Evolutionary conservation across 2,113 vertebrate species (phyloP).

Genomic region (Hippolais icterina): DNA sequence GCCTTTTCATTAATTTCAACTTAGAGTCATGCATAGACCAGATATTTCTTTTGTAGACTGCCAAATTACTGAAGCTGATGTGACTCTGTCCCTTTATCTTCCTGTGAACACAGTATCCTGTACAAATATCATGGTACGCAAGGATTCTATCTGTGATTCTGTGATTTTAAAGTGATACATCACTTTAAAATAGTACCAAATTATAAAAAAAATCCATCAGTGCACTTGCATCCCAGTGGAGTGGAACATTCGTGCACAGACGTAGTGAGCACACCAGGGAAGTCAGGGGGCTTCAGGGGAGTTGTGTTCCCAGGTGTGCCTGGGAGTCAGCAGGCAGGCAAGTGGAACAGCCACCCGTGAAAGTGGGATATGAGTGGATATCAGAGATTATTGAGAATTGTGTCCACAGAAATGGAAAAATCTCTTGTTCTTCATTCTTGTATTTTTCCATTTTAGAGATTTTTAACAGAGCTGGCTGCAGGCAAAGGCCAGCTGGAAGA

Average conservation of each 20-base stretch:
- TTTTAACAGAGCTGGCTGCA: slow-evolving; percentile 81
- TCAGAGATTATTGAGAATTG: background rate
- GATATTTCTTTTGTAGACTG: background rate
- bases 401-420: background rate
- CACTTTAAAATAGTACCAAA: background rate
- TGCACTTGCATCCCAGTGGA: background rate
- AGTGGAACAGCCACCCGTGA: background rate
- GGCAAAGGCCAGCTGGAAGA: slow-evolving; percentile 80
- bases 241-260: fast-evolving
- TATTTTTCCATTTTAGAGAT: slow-evolving; percentile 71
- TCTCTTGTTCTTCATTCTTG: background rate
- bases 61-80: background rate
- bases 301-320: fast-evolving
- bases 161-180: background rate
- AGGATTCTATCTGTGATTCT: background rate
- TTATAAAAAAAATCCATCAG: background rate
- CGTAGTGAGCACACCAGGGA: fast-evolving
- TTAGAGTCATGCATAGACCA: fast-evolving
- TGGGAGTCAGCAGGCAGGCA: background rate
- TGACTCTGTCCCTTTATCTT: background rate
- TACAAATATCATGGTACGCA: background rate
- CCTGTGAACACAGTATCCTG: background rate
- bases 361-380: background rate
- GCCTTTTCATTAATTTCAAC: background rate
- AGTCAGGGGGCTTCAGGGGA: background rate